Evolutionary conservation across 2,888 invertebrate species (phyloP), one percentile per base, ranked within the genome.

Genomic region (Stenolophus ochropezus): DNA sequence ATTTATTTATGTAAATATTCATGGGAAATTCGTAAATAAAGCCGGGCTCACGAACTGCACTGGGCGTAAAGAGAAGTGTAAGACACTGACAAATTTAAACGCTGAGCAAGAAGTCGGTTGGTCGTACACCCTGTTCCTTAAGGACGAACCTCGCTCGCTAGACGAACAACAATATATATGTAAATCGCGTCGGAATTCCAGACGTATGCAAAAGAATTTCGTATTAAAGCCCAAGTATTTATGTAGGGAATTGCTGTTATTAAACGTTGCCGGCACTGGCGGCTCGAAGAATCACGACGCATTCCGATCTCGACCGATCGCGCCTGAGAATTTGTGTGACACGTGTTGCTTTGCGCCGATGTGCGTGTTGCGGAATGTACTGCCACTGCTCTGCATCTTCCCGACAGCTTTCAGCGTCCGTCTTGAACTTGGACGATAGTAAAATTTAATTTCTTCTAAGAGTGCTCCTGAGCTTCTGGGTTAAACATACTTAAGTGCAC

Each of bases 131-230:
- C 61, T 21, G 8, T 14, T 21, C 20, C 23, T n/a, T 14, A 23
- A 23, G 61, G 61, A 4, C 25, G 11, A 61, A 61, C 21, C 25
- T 61, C 61, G n/a, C n/a, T n/a, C n/a, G 14, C 61, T 61, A 47
- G 71, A 42, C 71, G 71, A 71, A 51, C 73, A 73, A 75, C 75
- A 75, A 75, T 75, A 75, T 75, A 75, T 75, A 75, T 75, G 75
- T 75, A 75, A 75, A 75, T 75, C 75, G 75, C 75, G 53, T 16
- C 18, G 75, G 75, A 75, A 75, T 75, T 49, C 75, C 75, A 53
- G 53, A 75, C 75, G 77, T 77, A 77, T 77, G 77, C 77, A 65
- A 77, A 77, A 77, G 77, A 77, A 77, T 77, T 77, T 65, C 61
- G 77, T 77, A 77, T 77, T 77, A 77, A 65, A 77, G 61, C 58